phyloP scores from a whole-genome alignment of 2,797 vertebrate genomes.

The Schizothorax lantsangensis region DNA sequence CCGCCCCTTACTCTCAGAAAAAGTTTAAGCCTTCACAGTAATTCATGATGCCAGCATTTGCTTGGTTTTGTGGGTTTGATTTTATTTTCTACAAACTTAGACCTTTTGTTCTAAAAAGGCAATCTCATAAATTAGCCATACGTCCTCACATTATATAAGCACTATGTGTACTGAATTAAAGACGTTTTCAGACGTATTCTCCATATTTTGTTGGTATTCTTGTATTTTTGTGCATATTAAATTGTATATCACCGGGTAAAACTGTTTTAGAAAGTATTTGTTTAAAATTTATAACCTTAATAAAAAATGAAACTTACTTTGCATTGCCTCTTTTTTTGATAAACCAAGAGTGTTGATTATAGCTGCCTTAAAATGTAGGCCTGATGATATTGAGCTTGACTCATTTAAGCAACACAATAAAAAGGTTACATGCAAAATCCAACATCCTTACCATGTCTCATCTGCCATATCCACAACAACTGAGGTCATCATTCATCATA shows the following conservation, averaged over 20 bases:
- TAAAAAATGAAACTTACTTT: conserved; percentile 78
- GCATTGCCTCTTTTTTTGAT: conserved; percentile 34
- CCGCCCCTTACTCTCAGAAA: conserved; percentile 58
- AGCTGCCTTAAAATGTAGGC: background rate
- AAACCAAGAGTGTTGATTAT: background rate
- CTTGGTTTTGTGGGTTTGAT: conserved; percentile 81
- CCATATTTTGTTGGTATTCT: conserved; percentile 85
- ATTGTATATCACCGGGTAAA: conserved; percentile 94
- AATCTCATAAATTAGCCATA: conserved; percentile 79
- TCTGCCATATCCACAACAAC: background rate
- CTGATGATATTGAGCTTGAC: background rate
- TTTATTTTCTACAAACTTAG: conserved; percentile 74
- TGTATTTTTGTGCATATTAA: conserved; percentile 91
- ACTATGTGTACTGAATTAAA: conserved; percentile 87
- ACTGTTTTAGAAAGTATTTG: conserved; percentile 92
- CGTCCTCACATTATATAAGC: conserved; percentile 83
- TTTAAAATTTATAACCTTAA: conserved; percentile 95
- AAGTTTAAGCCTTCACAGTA: conserved; percentile 74
- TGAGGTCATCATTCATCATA: background rate
- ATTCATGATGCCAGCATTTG: conserved; percentile 81
- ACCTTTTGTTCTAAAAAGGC: conserved; percentile 98
- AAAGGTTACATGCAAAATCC: background rate
- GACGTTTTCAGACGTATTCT: conserved; percentile 84
- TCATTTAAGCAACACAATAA: background rate
- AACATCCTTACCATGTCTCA: background rate